phyloP scores from a whole-genome alignment of 1,140 invertebrate genomes.

The Drosophila teissieri region DNA sequence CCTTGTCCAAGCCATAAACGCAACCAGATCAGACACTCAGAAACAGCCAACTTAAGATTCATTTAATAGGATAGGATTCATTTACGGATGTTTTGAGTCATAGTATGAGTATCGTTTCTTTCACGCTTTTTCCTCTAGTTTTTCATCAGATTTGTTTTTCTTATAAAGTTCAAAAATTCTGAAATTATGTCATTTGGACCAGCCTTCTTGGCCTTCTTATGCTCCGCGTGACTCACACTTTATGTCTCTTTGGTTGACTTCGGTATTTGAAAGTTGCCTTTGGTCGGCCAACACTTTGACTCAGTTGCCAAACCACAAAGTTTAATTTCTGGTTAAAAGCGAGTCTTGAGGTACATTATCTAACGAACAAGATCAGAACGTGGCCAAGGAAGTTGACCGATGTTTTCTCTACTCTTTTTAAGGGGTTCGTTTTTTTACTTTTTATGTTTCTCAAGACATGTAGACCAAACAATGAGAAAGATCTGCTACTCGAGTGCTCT shows the following conservation, averaged over 20 bases:
- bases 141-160: neutral
- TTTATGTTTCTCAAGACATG: neutral
- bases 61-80: neutral
- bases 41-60: neutral
- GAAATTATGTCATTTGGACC: slow-evolving; percentile 32
- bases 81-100: too few relatives aligned
- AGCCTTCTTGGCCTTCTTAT: slow-evolving; percentile 35
- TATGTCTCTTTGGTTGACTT: slow-evolving; percentile 27
- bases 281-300: slow-evolving; percentile 25
- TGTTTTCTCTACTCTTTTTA: slow-evolving; percentile 17
- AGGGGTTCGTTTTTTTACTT: neutral
- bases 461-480: neutral
- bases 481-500: neutral
- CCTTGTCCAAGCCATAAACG: slow-evolving; percentile 38
- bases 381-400: slow-evolving; percentile 1
- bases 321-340: slow-evolving; percentile 28
- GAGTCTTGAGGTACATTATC: slow-evolving; percentile 44
- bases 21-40: slow-evolving; percentile 19
- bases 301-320: slow-evolving; percentile 51
- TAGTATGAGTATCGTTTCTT: neutral
- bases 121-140: neutral
- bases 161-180: slow-evolving; percentile 11
- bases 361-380: slow-evolving; percentile 36
- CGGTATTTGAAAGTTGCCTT: slow-evolving; percentile 64
- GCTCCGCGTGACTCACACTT: slow-evolving; percentile 18